Conservation (phyloP, 2,113 vertebrate genomes). For the Sialia sialis region DNA sequence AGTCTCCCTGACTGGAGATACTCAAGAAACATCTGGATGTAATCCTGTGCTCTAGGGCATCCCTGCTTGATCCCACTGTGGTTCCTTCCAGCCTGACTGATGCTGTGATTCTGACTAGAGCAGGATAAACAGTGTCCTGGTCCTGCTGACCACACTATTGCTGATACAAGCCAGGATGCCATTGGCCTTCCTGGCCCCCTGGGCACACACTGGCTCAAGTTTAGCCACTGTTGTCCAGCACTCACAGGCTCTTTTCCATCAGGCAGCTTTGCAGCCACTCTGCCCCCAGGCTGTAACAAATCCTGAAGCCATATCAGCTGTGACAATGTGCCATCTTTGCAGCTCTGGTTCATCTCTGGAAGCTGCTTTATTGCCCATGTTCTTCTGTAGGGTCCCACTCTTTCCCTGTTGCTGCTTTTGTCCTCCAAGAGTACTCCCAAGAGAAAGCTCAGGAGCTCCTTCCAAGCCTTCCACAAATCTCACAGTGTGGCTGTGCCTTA, state of each 20-base stretch:
- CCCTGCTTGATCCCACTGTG: neutral
- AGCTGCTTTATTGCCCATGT: neutral
- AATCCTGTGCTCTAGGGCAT: neutral
- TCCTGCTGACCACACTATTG: neutral
- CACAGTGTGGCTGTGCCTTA: neutral
- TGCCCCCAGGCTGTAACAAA: neutral
- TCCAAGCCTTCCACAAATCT: neutral
- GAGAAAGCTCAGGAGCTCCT: neutral
- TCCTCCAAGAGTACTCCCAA: neutral
- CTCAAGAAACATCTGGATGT: neutral
- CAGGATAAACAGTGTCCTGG: neutral
- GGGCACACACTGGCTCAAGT: neutral
- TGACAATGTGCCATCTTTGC: neutral
- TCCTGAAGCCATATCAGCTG: rapidly evolving
- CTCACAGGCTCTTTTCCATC: neutral
- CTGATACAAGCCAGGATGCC: neutral
- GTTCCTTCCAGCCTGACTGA: neutral
- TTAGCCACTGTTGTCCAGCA: neutral
- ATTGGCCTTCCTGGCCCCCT: neutral
- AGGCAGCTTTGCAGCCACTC: neutral
- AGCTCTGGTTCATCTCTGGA: neutral
- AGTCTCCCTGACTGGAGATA: neutral
- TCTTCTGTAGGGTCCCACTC: neutral
- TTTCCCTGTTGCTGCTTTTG: neutral
- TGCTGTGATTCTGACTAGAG: neutral